These are phyloP conservation scores for Falco naumanni DNA, from an alignment of 2,797 vertebrate species.

Conservation along the genomic window DNA sequence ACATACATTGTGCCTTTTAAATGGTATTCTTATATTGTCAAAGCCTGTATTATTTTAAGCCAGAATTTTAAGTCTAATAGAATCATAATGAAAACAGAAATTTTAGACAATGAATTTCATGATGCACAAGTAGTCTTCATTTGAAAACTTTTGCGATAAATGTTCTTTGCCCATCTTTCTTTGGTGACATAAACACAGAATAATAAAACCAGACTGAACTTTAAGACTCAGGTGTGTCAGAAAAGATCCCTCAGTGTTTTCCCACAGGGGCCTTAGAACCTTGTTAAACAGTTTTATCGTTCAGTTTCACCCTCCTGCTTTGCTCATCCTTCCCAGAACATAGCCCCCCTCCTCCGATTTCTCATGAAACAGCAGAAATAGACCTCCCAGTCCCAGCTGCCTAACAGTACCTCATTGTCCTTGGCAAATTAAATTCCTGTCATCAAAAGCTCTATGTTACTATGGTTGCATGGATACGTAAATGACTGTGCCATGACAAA, in stretches of 20 bases:
- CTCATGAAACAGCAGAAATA: neutral
- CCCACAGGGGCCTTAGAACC: neutral
- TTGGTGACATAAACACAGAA: neutral
- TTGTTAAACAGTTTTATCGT: neutral
- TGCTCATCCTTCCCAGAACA: neutral
- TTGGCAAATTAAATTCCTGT: neutral
- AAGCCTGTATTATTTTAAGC: neutral
- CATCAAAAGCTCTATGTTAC: constrained; percentile 1
- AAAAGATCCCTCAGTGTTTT: neutral
- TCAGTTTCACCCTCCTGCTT: neutral
- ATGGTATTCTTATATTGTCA: neutral
- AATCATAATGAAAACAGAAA: too few species aligned
- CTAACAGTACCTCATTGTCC: neutral
- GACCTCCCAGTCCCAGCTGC: neutral
- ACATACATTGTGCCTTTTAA: neutral
- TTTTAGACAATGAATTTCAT: neutral
- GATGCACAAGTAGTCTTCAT: neutral
- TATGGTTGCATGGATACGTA: neutral
- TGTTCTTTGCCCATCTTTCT: neutral
- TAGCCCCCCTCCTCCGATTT: too few species aligned
- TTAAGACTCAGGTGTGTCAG: neutral
- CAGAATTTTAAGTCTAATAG: neutral
- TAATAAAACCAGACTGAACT: neutral
- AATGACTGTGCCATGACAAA: neutral
- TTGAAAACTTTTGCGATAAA: neutral